Percentiles rank a stretch among this genome's conserved stretches.
These are phyloP conservation scores for Reticulitermes speratus DNA, from an alignment of 1,140 invertebrate species.

Conservation along the genomic window DNA sequence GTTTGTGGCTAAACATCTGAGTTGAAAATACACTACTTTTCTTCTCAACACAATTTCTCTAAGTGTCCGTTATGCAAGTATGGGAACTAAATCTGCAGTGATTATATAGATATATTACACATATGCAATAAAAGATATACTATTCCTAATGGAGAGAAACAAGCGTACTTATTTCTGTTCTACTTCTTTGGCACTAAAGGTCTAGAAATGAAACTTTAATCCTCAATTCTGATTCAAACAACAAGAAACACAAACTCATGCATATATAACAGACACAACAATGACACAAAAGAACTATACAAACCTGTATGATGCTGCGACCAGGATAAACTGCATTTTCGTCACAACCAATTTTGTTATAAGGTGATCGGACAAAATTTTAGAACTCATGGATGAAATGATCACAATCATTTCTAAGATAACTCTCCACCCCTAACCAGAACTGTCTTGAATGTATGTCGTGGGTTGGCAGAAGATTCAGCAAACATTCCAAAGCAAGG, in stretches of 20 bases:
- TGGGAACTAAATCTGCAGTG: too few relatives aligned
- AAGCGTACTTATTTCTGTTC: too few relatives aligned
- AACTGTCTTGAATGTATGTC: conserved; percentile 76
- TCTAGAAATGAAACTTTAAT: too few relatives aligned
- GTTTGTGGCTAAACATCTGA: too few relatives aligned
- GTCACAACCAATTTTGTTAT: conserved; percentile 74
- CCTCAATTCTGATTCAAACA: neutral
- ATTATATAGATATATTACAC: too few relatives aligned
- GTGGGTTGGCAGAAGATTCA: conserved; percentile 64
- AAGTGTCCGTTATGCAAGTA: too few relatives aligned
- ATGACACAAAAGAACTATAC: neutral
- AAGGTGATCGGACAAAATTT: conserved; percentile 81
- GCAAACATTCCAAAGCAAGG: conserved; percentile 61
- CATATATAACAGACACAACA: too few relatives aligned
- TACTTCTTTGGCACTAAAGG: too few relatives aligned
- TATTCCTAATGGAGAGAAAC: too few relatives aligned
- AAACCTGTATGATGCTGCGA: neutral
- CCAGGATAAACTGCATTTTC: conserved; percentile 48
- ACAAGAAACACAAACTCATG: neutral
- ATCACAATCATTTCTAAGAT: conserved; percentile 60
- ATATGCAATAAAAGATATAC: too few relatives aligned
- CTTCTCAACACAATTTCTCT: too few relatives aligned
- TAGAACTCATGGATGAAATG: conserved; percentile 91
- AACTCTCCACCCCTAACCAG: conserved; percentile 56
- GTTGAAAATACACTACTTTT: too few relatives aligned